Evolutionary conservation across 92 coral and sea anemone genomes (phyloP).

Genomic region (Porites lobata): DNA sequence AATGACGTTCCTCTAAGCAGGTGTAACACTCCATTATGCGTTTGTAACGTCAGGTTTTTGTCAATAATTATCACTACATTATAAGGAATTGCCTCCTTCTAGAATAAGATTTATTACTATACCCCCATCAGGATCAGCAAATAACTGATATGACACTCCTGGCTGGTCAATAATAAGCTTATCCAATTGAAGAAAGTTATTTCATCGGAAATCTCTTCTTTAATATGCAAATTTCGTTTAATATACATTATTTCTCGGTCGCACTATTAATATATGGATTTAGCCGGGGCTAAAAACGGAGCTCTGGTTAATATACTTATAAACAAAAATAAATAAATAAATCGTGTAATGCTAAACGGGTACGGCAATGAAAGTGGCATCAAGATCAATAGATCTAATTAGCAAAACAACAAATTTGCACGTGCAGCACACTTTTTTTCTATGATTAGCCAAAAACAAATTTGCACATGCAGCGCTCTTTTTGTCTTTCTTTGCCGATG

Average conservation of each 20-base stretch:
- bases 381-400: too few species aligned
- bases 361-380: too few species aligned
- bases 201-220: slow-evolving; percentile 19
- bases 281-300: too few species aligned
- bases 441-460: too few species aligned
- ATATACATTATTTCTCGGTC: background rate
- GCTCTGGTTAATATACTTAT: too few species aligned
- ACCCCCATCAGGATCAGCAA: background rate
- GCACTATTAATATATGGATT: background rate
- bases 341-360: too few species aligned
- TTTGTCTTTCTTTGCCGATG: too few species aligned
- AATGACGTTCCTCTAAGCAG: slow-evolving; percentile 20
- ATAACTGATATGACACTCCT: background rate
- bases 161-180: background rate
- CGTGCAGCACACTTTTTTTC: too few species aligned
- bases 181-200: background rate
- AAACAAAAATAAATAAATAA: too few species aligned
- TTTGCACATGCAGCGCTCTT: too few species aligned
- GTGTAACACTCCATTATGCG: slow-evolving; percentile 16
- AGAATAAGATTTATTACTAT: background rate
- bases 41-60: slow-evolving; percentile 6
- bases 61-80: slow-evolving; percentile 1
- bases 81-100: background rate
- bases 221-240: slow-evolving; percentile 6
- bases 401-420: too few species aligned